Percentiles rank a stretch among this genome's conserved stretches.
Conservation (phyloP, 2,888 invertebrate species). For the Cremastobaeus sp. region DNA sequence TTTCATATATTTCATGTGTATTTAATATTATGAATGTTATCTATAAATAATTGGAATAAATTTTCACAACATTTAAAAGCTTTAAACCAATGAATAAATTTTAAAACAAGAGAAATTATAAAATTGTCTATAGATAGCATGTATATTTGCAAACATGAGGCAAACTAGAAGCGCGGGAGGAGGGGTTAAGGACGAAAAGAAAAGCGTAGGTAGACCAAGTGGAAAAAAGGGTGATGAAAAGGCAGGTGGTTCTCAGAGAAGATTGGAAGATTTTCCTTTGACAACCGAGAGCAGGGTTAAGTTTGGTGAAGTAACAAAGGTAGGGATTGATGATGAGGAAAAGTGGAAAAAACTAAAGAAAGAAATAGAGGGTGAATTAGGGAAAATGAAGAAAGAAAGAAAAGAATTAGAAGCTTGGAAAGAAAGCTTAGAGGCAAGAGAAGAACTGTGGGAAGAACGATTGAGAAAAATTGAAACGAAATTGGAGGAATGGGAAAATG, state of each 20-base stretch:
- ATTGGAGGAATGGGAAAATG: conserved; percentile 12
- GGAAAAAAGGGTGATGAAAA: background rate
- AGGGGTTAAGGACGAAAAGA: no score
- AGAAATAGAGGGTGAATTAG: conserved; percentile 6
- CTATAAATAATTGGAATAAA: no score
- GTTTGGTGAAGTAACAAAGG: background rate
- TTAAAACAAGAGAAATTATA: no score
- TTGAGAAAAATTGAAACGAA: background rate
- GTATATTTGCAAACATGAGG: no score
- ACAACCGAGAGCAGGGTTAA: background rate
- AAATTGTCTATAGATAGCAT: no score
- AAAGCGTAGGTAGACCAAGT: no score
- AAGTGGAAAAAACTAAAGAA: background rate
- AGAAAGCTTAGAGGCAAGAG: background rate
- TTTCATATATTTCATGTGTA: no score
- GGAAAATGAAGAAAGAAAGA: conserved; percentile 8
- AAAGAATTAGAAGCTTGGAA: conserved; percentile 1
- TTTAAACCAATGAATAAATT: no score
- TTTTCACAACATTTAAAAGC: no score
- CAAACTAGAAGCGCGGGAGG: no score
- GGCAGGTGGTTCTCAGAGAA: background rate
- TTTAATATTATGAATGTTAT: no score
- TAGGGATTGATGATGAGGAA: conserved; percentile 1
- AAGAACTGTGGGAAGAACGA: background rate
- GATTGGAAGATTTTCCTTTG: background rate